Evolutionary conservation across 2,797 vertebrate genomes (phyloP), one percentile per base, ranked within the genome.

Genomic region (Knipowitschia caucasica): DNA sequence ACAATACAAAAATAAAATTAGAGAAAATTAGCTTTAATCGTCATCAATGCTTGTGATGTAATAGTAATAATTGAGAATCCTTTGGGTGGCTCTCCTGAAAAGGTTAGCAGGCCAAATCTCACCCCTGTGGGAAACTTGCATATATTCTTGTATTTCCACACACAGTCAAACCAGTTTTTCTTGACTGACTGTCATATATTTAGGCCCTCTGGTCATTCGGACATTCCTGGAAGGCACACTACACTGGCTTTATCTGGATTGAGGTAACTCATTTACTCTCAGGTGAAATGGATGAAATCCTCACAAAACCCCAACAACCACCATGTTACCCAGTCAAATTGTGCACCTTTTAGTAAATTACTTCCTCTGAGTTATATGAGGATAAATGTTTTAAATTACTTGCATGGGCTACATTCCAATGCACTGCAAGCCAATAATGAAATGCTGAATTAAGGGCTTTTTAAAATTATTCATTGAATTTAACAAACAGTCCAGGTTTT

Each of bases 401-500:
- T 21, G 49, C 15, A 54, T 23, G 1, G 33, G 21, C n/a, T 5
- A 36, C 44, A 7, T 35, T 50, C 56, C 55, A 73, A 56, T 44
- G 33, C 53, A 25, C 44, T 49, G 47, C 42, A 53, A 53, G 54
- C 53, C 21, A 42, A 34, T 43, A 50, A 15, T 50, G 30, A 62
- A 59, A 58, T 43, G 21, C 10, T 59, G 63, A 20, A 50, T 71
- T 40, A 36, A 43, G 3, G 5, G n/a, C 17, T 20, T 51, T 66
- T 38, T n/a, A n/a, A n/a, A n/a, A 59, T 71, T 75, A 67, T 63
- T 45, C 75, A 77, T 71, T 71, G 61, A n/a, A n/a, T 36, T 36
- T 36, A 36, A 36, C 15, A 36, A 36, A 80, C 39, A 24, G 21
- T 23, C 20, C 23, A 42, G 11, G 14, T 10, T 42, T 10, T 40